Conservation (phyloP, 2,113 vertebrate species). For the Arvicanthis niloticus region DNA sequence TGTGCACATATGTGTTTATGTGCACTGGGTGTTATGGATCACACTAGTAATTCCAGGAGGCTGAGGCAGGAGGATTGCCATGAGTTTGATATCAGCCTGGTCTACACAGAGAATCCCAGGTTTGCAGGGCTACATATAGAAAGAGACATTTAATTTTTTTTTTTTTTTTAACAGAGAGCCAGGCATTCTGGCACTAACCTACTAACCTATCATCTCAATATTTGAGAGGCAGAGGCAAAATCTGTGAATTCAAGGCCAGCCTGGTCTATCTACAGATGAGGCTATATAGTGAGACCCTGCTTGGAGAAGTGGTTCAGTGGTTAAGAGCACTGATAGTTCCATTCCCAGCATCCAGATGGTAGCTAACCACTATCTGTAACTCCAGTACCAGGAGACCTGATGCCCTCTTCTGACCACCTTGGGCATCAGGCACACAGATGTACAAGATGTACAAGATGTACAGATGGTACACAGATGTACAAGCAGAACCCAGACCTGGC, state of each 20-base stretch:
- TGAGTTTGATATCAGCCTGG: not conserved
- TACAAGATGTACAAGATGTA: not conserved
- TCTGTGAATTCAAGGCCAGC: not conserved
- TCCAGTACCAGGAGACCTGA: not conserved
- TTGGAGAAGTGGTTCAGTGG: not conserved
- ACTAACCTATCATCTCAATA: not conserved
- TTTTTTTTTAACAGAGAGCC: not conserved
- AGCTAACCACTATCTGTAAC: not conserved
- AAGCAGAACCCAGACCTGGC: not conserved
- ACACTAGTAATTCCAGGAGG: not conserved
- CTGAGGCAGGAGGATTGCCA: not conserved
- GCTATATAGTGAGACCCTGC: not conserved
- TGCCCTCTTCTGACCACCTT: not conserved
- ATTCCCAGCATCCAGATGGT: not conserved
- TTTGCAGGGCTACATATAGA: not conserved
- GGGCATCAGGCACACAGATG: not conserved
- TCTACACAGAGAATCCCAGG: not conserved
- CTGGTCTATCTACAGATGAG: not conserved
- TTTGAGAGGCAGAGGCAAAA: not conserved
- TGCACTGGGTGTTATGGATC: not conserved
- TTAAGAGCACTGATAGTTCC: not conserved
- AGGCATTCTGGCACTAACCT: not conserved
- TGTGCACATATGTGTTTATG: accelerated
- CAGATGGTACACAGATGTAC: not conserved
- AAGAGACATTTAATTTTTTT: not conserved